Percentiles rank a stretch among this genome's conserved stretches.
Evolutionary conservation across 1,140 invertebrate genomes (phyloP).

Genomic region (Mactra quadrangularis): DNA sequence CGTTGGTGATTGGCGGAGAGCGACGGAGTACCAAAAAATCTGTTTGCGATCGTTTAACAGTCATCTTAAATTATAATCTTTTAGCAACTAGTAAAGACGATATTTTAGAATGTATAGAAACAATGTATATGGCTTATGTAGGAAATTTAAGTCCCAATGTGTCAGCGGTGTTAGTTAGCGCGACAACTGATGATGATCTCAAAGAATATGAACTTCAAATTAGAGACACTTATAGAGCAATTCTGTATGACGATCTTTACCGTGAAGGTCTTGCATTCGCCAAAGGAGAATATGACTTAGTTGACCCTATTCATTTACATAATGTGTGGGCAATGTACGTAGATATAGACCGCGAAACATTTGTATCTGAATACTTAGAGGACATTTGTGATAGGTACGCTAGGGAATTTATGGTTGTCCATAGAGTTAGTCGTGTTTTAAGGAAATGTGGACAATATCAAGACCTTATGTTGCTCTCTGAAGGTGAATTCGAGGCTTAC

Average conservation of each 20-base stretch:
- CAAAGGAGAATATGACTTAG: constrained; percentile 52
- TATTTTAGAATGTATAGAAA: constrained; percentile 67
- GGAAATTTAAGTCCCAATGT: constrained; percentile 69
- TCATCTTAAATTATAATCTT: constrained; percentile 71
- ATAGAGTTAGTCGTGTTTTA: constrained; percentile 60
- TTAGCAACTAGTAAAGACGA: constrained; percentile 68
- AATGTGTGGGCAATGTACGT: constrained; percentile 62
- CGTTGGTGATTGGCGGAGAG: constrained; percentile 68
- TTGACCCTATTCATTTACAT: constrained; percentile 52
- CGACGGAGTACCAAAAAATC: constrained; percentile 58
- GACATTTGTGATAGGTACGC: constrained; percentile 58
- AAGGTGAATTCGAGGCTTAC: constrained; percentile 61
- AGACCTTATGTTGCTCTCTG: constrained; percentile 62
- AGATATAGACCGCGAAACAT: constrained; percentile 49
- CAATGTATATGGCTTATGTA: constrained; percentile 70
- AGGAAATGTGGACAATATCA: constrained; percentile 67
- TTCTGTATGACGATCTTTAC: constrained; percentile 64
- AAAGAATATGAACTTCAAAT: constrained; percentile 67
- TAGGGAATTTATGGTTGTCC: constrained; percentile 63
- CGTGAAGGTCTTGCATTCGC: constrained; percentile 62
- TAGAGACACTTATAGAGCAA: constrained; percentile 61
- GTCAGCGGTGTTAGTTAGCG: constrained; percentile 68
- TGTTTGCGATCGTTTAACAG: constrained; percentile 55
- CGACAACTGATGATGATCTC: constrained; percentile 62
- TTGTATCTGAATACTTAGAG: constrained; percentile 54